Percentiles rank a stretch among this genome's conserved stretches.
Conservation (phyloP, 2,113 vertebrate genomes). For the Zosterops pallidus region DNA sequence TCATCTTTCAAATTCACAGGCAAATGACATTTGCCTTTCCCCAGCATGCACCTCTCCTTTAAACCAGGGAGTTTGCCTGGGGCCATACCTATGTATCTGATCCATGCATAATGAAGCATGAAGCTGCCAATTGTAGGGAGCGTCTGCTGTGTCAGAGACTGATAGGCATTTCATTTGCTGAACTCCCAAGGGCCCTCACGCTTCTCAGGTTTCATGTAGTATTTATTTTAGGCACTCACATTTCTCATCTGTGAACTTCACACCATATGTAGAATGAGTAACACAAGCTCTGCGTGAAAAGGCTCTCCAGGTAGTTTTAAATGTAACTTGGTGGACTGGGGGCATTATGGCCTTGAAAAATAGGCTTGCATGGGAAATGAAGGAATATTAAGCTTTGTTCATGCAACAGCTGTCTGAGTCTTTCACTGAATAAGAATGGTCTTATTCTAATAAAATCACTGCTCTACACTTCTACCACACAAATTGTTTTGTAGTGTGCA, state of each 20-base stretch:
- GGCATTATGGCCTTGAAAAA: not conserved
- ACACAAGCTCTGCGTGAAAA: slow-evolving; percentile 34
- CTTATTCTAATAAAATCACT: slow-evolving; percentile 18
- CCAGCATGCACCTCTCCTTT: slow-evolving; percentile 60
- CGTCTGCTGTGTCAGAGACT: slow-evolving; percentile 85
- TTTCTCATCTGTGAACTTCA: slow-evolving; percentile 81
- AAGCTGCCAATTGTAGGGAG: slow-evolving; percentile 84
- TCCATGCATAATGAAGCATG: slow-evolving; percentile 85
- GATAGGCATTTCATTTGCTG: slow-evolving; percentile 88
- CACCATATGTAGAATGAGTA: slow-evolving; percentile 72
- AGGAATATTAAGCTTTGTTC: slow-evolving; percentile 19
- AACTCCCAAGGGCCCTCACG: slow-evolving; percentile 77
- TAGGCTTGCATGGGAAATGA: slow-evolving; percentile 50
- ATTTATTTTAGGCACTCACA: slow-evolving; percentile 73
- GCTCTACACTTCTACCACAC: not conserved
- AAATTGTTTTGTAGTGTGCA: not conserved
- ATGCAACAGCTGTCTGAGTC: slow-evolving; percentile 36
- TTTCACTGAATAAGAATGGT: slow-evolving; percentile 26
- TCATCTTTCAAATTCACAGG: slow-evolving; percentile 52
- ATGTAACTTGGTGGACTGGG: slow-evolving; percentile 13
- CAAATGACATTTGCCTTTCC: slow-evolving; percentile 59
- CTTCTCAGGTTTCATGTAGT: slow-evolving; percentile 80
- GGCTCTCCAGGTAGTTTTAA: slow-evolving; percentile 64
- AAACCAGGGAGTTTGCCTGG: slow-evolving; percentile 73
- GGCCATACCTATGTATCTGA: slow-evolving; percentile 82